Percentiles rank a stretch among this genome's conserved stretches.
These are phyloP conservation scores for Protobothrops flavoviridis DNA, from an alignment of 2,113 vertebrate genomes.

Conservation along the genomic window DNA sequence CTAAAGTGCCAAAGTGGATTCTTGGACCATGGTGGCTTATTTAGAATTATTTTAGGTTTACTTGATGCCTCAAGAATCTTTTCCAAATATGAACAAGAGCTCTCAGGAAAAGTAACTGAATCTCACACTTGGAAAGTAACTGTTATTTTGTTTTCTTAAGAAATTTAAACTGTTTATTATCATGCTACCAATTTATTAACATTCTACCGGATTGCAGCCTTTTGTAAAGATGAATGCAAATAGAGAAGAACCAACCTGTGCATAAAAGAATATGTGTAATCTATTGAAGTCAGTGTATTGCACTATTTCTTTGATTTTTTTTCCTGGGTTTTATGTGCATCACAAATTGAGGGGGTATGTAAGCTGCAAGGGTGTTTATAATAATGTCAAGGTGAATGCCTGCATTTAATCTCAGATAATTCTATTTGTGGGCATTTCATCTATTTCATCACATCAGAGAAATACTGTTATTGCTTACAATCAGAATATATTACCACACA, in stretches of 20 bases:
- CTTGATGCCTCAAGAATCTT: no score
- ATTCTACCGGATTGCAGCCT: neutral
- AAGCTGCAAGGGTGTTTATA: neutral
- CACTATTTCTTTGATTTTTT: neutral
- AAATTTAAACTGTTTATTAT: neutral
- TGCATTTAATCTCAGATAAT: neutral
- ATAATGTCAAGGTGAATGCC: neutral
- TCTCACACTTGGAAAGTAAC: neutral
- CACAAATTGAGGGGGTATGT: neutral
- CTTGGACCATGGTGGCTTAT: neutral
- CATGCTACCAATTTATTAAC: neutral
- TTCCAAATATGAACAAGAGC: neutral
- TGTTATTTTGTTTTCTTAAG: neutral
- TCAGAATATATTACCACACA: neutral
- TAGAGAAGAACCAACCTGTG: neutral
- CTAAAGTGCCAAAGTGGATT: neutral
- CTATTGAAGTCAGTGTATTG: neutral
- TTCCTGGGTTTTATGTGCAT: neutral
- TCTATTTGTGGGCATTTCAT: neutral
- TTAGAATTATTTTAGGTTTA: neutral
- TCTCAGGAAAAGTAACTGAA: neutral
- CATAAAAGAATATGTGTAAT: neutral
- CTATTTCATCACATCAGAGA: neutral
- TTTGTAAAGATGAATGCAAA: neutral
- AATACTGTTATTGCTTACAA: neutral